A percentile compares a stretch with the other conserved stretches of the same genome.
Evolutionary conservation across 2,797 vertebrate species (phyloP).

Genomic region (Eulemur mongoz): DNA sequence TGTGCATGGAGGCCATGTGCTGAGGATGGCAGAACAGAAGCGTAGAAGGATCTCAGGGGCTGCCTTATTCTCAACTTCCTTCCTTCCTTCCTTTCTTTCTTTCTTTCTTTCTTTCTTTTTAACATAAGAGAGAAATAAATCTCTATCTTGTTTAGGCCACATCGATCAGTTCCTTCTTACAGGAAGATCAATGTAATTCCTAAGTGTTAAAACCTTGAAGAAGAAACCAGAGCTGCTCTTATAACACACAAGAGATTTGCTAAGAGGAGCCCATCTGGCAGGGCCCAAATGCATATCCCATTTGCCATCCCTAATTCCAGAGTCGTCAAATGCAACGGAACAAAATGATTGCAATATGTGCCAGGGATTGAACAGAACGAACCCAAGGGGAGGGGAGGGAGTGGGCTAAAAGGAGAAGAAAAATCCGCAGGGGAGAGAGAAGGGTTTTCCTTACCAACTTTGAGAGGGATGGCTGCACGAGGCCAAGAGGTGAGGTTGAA

Average conservation of each 20-base stretch:
- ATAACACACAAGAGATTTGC: neutral
- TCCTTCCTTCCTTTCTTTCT: too few relatives aligned
- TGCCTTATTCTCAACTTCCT: neutral
- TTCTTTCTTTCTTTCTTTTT: neutral
- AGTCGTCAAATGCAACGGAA: neutral
- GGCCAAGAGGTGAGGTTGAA: neutral
- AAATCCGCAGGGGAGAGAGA: neutral
- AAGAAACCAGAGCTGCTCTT: neutral
- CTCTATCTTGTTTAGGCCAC: conserved; percentile 49
- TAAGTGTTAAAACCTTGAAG: conserved; percentile 34
- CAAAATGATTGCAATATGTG: neutral
- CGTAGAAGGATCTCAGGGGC: neutral
- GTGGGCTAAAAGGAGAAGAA: neutral
- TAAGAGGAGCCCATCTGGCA: neutral
- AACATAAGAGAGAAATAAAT: conserved; percentile 48
- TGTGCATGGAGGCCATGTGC: neutral
- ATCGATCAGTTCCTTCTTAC: conserved; percentile 41
- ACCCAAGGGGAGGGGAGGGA: neutral
- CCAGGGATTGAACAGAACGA: neutral
- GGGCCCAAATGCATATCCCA: neutral
- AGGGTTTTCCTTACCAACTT: neutral
- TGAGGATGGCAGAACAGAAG: neutral
- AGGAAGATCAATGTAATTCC: conserved; percentile 60
- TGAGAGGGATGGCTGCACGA: neutral
- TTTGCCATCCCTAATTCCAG: neutral